Conservation (phyloP, 2,888 invertebrate genomes). For the Girardia tigrina region DNA sequence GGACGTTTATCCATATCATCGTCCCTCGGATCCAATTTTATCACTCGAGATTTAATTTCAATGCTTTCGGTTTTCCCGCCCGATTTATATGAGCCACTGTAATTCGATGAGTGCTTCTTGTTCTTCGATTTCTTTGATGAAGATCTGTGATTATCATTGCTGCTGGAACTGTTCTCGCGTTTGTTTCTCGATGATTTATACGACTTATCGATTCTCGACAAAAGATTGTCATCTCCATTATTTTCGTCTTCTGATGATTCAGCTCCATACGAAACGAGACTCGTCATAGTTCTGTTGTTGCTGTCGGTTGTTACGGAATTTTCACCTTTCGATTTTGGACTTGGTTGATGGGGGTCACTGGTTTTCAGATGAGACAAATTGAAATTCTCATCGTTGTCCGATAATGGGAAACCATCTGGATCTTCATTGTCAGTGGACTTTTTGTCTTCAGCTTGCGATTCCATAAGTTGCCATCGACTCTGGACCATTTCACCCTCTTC, state of each 20-base stretch:
- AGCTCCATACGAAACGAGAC: neutral
- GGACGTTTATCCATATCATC: neutral
- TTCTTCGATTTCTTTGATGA: neutral
- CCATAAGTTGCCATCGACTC: constrained; percentile 28
- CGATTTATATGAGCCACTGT: neutral
- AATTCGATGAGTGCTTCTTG: neutral
- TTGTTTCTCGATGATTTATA: neutral
- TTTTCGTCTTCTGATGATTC: neutral
- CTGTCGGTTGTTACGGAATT: too few relatives aligned
- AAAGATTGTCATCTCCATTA: neutral
- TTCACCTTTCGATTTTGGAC: neutral
- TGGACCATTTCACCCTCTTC: constrained; percentile 55
- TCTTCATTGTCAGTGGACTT: neutral
- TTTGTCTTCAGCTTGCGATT: constrained; percentile 46
- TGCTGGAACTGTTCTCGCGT: neutral
- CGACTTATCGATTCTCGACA: neutral
- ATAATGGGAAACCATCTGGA: neutral
- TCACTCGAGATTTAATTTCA: neutral
- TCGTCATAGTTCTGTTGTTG: neutral
- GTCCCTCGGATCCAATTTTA: neutral
- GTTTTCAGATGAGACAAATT: neutral
- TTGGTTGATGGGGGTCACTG: neutral
- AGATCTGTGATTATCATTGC: neutral
- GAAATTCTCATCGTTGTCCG: constrained; percentile 11
- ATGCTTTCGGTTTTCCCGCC: neutral